Conservation (phyloP, 2,888 invertebrate genomes). For the Leucania comma region DNA sequence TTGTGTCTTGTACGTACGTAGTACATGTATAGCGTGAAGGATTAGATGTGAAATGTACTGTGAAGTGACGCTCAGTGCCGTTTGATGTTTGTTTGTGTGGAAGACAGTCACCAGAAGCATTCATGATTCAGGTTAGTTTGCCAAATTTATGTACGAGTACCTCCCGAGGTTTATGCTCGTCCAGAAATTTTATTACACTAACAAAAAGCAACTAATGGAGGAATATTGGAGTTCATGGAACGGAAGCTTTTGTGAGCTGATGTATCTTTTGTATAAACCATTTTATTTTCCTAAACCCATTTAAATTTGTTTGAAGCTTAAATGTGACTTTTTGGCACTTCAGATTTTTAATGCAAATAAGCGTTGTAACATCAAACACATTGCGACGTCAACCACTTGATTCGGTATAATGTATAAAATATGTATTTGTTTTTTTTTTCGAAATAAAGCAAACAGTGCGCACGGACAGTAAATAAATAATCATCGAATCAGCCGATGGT, state of each 20-base stretch:
- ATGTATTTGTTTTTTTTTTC: conserved; percentile 30
- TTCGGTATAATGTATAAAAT: conserved; percentile 21
- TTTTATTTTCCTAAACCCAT: background rate
- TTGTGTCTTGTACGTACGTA: conserved; percentile 77
- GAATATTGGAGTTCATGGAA: conserved; percentile 25
- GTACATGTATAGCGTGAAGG: conserved; percentile 78
- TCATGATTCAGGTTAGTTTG: conserved; percentile 89
- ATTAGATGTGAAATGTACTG: conserved; percentile 88
- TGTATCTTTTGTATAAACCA: background rate
- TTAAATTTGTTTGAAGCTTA: background rate
- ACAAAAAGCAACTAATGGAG: conserved; percentile 33
- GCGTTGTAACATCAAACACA: background rate
- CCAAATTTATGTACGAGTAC: conserved; percentile 60
- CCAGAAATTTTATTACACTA: conserved; percentile 50
- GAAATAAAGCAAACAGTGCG: conserved; percentile 54
- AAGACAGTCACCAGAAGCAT: conserved; percentile 79
- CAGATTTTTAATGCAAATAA: background rate
- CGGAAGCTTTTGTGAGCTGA: conserved; percentile 21
- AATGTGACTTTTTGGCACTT: conserved; percentile 6
- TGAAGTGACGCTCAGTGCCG: conserved; percentile 85
- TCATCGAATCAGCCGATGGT: conserved; percentile 62
- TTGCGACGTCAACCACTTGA: conserved; percentile 5
- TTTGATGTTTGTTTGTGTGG: conserved; percentile 84
- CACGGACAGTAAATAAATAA: conserved; percentile 60
- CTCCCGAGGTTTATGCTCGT: conserved; percentile 48